These are phyloP conservation scores for Pterois miles DNA, from an alignment of 2,797 vertebrate genomes.

Conservation along the genomic window DNA sequence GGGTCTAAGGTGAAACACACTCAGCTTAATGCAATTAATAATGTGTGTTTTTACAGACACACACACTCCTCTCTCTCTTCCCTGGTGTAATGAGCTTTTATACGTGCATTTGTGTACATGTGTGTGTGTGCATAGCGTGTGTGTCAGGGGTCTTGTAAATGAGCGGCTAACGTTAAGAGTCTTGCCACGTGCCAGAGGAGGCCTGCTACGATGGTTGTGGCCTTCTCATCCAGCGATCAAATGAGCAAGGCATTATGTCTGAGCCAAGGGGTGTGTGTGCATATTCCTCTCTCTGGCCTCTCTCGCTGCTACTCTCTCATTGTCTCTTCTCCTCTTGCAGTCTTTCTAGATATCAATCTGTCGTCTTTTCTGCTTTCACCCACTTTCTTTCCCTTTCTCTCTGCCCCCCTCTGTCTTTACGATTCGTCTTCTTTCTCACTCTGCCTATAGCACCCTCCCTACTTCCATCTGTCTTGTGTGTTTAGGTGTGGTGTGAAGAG, in stretches of 20 bases:
- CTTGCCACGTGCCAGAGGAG: conserved; percentile 70
- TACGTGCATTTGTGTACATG: conserved; percentile 18
- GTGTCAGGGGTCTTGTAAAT: conserved; percentile 71
- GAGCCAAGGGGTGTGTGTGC: conserved; percentile 55
- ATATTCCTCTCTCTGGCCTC: conserved; percentile 1
- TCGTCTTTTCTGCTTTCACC: neutral
- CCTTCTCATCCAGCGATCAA: conserved; percentile 64
- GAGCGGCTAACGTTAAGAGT: conserved; percentile 64
- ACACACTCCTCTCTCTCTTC: neutral
- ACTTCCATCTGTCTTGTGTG: conserved; percentile 51
- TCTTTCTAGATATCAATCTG: neutral
- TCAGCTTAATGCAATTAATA: conserved; percentile 30
- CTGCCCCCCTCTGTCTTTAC: conserved; percentile 1
- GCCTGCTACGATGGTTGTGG: conserved; percentile 47
- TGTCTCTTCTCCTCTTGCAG: neutral
- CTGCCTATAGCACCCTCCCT: conserved; percentile 21
- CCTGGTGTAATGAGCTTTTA: conserved; percentile 36
- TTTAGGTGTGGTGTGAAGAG: conserved; percentile 63
- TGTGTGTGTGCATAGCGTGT: conserved; percentile 27
- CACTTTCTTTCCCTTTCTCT: neutral
- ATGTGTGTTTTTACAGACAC: conserved; percentile 35
- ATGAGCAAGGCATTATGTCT: conserved; percentile 64
- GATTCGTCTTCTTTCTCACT: neutral
- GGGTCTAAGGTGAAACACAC: conserved; percentile 27
- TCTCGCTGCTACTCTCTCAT: neutral